phyloP scores from a whole-genome alignment of 1,140 invertebrate genomes.

The Delia radicum region DNA sequence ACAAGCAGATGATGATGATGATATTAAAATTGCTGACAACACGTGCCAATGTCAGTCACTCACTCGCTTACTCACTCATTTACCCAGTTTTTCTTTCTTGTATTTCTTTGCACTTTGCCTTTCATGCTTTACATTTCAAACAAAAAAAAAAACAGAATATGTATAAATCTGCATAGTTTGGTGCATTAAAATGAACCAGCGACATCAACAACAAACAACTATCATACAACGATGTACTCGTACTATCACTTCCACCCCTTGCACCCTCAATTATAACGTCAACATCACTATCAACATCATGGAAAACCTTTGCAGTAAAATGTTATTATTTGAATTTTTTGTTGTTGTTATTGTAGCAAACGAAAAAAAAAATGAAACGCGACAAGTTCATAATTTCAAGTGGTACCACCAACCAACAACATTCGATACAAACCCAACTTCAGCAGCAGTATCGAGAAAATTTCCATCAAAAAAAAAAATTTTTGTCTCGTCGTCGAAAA shows the following conservation, averaged over 20 bases:
- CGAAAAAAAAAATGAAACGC: neutral
- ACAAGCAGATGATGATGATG: no score
- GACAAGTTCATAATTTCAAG: slow-evolving; percentile 15
- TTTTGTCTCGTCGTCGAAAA: slow-evolving; percentile 5
- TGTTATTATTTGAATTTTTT: neutral
- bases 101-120: neutral
- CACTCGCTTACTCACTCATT: neutral
- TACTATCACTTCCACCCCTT: no score
- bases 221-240: no score
- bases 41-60: slow-evolving; percentile 18
- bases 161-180: slow-evolving; percentile 18
- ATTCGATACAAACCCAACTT: neutral
- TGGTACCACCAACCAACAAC: neutral
- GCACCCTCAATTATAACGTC: no score
- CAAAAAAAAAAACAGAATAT: neutral
- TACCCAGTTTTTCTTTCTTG: neutral
- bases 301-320: neutral
- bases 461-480: neutral
- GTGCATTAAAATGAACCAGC: slow-evolving; percentile 18
- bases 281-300: neutral
- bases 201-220: neutral
- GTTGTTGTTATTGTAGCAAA: neutral
- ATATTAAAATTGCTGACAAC: slow-evolving; percentile 21
- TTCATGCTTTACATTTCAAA: neutral
- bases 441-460: neutral